Base-by-base conservation (phyloP, 2,113 vertebrate species). In the Rallus limicola region DNA sequence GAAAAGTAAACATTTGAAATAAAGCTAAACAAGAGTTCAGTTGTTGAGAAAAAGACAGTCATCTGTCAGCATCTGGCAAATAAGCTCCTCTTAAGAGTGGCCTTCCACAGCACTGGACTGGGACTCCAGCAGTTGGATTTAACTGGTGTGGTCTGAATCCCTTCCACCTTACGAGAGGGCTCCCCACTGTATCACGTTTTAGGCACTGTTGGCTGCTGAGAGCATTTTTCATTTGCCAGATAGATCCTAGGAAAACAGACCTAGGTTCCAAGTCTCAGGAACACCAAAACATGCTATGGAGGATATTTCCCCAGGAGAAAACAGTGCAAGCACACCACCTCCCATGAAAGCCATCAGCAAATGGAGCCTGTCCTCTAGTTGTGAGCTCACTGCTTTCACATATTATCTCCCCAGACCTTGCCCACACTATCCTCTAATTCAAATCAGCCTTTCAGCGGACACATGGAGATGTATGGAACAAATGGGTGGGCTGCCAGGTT, bases 1-100 rank as follows among this genome's bases (percentile, higher is more conserved):
- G 86, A 89, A 94, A 77, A 92, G 92, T 96, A 96, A 97, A 96
- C 96, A 97, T 94, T 94, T 87, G 67, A 95, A 94, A 92, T 92
- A 87, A 96, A 95, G 63, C 92, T 96, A 95, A 97, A 95, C 95
- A 96, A 93, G 70, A 85, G 74, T 94, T 94, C 82, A 56, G 86
- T 53, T 95, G 88, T 87, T 77, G 88, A 94, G 78, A 55, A 76
- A 95, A 67, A 77, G 93, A 96, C 90, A 95, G 88, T 93, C 46
- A 87, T 95, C 78, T 59, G n/a, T 92, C 94, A 92, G 86, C 74
- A 67, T 80, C 63, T 82, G 91, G 91, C 75, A 84, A 92, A 92
- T 60, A 84, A 86, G 23, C n/a, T 76, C 29, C 56, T 65, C 79
- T 89, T 21, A 59, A 12, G 63, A 92, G 50, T 46, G 68, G 40